These are phyloP conservation scores for Sceloporus tristichus DNA, from an alignment of 2,113 vertebrate genomes.

Conservation along the genomic window DNA sequence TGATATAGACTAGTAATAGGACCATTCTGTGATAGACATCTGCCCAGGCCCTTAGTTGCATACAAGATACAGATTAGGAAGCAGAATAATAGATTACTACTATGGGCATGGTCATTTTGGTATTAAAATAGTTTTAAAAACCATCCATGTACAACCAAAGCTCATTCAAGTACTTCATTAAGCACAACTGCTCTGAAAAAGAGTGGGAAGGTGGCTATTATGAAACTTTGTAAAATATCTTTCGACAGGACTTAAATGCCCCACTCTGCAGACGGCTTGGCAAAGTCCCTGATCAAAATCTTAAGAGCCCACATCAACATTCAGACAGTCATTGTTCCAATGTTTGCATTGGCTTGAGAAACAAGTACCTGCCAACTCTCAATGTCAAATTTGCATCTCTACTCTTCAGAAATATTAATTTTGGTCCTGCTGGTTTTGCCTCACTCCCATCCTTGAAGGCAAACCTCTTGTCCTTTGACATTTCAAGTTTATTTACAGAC, in stretches of 20 bases:
- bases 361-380: conserved; percentile 18
- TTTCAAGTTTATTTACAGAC: conserved; percentile 45
- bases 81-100: background rate
- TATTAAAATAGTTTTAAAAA: background rate
- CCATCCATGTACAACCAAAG: background rate
- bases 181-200: background rate
- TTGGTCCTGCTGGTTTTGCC: conserved; percentile 9
- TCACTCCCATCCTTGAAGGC: conserved; percentile 15
- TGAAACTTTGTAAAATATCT: background rate
- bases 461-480: conserved; percentile 27
- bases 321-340: background rate
- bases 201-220: background rate
- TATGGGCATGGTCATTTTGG: background rate
- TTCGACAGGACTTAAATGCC: background rate
- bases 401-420: conserved; percentile 43
- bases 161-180: background rate
- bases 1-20: background rate
- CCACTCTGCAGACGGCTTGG: background rate
- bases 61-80: background rate
- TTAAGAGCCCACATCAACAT: background rate
- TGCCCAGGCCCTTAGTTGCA: background rate
- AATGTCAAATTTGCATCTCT: conserved; percentile 39
- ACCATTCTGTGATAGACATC: background rate
- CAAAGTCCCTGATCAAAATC: conserved; percentile 5
- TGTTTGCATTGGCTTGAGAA: conserved; percentile 12